Evolutionary conservation across 2,888 invertebrate genomes (phyloP).

Genomic region (Lasius platythorax): DNA sequence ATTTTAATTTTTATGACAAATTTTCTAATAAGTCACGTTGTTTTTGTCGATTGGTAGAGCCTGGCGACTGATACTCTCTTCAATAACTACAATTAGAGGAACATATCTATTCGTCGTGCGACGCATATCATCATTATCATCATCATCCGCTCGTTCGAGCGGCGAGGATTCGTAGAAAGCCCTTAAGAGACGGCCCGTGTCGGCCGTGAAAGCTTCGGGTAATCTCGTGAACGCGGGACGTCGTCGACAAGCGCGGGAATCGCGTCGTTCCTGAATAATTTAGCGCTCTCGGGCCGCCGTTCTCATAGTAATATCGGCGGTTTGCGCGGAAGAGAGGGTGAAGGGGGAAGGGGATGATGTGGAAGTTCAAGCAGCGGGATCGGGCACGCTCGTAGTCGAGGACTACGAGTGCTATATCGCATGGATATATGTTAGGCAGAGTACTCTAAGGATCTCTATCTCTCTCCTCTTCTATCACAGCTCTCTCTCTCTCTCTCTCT

Average conservation of each 20-base stretch:
- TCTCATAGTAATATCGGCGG: constrained; percentile 53
- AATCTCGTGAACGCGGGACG: constrained; percentile 55
- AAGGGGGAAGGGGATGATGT: not conserved
- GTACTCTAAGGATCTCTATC: constrained; percentile 30
- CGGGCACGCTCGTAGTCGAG: constrained; percentile 46
- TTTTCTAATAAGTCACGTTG: not conserved
- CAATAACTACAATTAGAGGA: too few species aligned
- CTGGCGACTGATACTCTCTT: not conserved
- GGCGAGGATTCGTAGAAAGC: constrained; percentile 26
- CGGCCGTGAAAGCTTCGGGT: constrained; percentile 43
- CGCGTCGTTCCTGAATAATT: constrained; percentile 73
- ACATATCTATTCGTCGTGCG: not conserved
- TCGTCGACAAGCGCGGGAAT: constrained; percentile 61
- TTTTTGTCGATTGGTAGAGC: not conserved
- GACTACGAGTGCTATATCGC: constrained; percentile 49
- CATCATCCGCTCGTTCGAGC: constrained; percentile 33
- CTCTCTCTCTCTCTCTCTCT: constrained; percentile 12
- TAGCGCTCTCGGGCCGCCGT: constrained; percentile 59
- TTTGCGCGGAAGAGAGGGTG: constrained; percentile 28
- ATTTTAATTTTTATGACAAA: not conserved
- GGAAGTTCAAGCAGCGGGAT: constrained; percentile 50
- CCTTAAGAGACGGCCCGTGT: constrained; percentile 17
- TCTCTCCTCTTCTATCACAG: not conserved
- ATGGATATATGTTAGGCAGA: constrained; percentile 35
- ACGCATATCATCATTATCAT: constrained; percentile 7